Base-by-base conservation (phyloP, 1,140 invertebrate species). In the Nylanderia fulva region DNA sequence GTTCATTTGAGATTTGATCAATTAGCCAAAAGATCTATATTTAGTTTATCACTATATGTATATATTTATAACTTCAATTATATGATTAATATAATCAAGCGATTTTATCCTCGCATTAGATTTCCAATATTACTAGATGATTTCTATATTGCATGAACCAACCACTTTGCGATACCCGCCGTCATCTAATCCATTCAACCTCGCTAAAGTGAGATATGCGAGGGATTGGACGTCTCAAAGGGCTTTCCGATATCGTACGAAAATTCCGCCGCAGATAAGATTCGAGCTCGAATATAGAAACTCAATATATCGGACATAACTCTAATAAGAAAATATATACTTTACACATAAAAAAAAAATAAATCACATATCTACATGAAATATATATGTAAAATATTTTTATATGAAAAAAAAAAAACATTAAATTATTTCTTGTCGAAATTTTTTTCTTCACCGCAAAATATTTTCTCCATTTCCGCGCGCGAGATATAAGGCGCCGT, bases 191-290 rank as follows among this genome's bases (percentile, higher is more conserved):
- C 69, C 69, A 56, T 72, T 56, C 29, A 58, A 18, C 13, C 52
- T 56, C 69, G 33, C 69, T 56, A 72, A 72, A 72, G 52, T 72
- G 52, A 72, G 52, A 72, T 58, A 72, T 72, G 52, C 52, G 69
- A 33, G 15, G 52, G 29, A 72, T 72, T 56, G 52, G 52, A 72
- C 56, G 69, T 72, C 69, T 56, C 69, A 58, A 58, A 56, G 29
- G 33, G 18, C 13, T 7, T 36, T 18, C 52, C 69, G 29, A 72
- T 56, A 72, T 56, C 29, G n/a, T 24, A 36, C 6, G 11, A 8
- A n/a, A 69, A 45, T 71, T 71, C n/a, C n/a, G 42, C 9, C 45
- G n/a, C n/a, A 56, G 68, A 72, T 72, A 72, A 72, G 69, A 72
- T 72, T 72, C 33, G 69, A 21, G 69, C 29, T 24, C 48, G 52